A percentile compares a stretch with the other conserved stretches of the same genome.
These are phyloP conservation scores for Chloroceryle inda DNA, from an alignment of 2,797 vertebrate species.

Conservation along the genomic window DNA sequence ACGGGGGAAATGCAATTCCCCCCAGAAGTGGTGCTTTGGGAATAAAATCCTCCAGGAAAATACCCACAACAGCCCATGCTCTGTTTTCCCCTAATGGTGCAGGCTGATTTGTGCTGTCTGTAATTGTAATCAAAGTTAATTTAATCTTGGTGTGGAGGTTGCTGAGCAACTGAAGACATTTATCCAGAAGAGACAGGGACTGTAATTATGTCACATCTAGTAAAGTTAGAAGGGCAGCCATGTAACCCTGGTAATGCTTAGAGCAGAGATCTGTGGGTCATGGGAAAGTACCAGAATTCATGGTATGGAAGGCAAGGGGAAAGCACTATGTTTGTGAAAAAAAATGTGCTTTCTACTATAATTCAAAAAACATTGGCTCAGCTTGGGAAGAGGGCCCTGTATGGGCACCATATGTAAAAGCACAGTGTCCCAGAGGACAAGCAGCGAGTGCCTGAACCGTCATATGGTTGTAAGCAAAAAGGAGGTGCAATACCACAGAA, in stretches of 20 bases:
- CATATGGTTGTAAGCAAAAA: rapidly evolving
- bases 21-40: not conserved
- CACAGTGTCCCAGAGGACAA: not conserved
- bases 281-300: rapidly evolving
- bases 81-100: slow-evolving; percentile 14
- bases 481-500: rapidly evolving
- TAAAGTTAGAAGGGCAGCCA: slow-evolving; percentile 2
- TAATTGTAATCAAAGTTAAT: slow-evolving; percentile 76
- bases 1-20: not conserved
- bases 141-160: slow-evolving; percentile 66
- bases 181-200: slow-evolving; percentile 39
- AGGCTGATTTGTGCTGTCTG: slow-evolving; percentile 42
- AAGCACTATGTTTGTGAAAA: not conserved
- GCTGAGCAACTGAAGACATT: slow-evolving; percentile 71
- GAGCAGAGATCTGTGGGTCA: not conserved
- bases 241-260: not conserved
- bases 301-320: not conserved
- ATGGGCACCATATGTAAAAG: rapidly evolving
- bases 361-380: not conserved
- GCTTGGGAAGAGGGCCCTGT: not conserved
- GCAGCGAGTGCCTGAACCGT: not conserved
- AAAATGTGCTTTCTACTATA: not conserved
- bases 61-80: rapidly evolving
- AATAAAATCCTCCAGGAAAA: slow-evolving; percentile 37
- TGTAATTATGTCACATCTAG: slow-evolving; percentile 12